A percentile compares a stretch with the other conserved stretches of the same genome.
These are phyloP conservation scores for Bubalus kerabau DNA, from an alignment of 2,113 vertebrate species.

Conservation along the genomic window DNA sequence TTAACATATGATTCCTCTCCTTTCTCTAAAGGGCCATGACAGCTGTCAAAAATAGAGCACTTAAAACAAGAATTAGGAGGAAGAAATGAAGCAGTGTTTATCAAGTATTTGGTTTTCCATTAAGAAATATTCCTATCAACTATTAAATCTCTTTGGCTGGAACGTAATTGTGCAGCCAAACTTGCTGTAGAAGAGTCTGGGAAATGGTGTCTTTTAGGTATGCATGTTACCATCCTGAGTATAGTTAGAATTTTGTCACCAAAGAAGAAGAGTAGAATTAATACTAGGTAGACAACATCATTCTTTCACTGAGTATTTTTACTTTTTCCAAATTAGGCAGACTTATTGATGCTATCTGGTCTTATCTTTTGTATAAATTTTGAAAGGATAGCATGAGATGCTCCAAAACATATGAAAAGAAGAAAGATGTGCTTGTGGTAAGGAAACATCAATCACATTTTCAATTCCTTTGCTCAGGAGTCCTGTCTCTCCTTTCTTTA, in stretches of 20 bases:
- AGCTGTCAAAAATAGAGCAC: background rate
- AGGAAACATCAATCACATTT: background rate
- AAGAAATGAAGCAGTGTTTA: background rate
- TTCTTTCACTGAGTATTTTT: background rate
- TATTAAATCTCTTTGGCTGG: background rate
- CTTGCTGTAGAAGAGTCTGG: background rate
- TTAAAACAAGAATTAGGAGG: background rate
- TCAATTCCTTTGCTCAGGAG: background rate
- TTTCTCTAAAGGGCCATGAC: background rate
- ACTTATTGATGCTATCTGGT: background rate
- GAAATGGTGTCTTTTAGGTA: background rate
- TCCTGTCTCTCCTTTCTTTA: background rate
- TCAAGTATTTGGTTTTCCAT: background rate
- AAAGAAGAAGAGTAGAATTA: background rate
- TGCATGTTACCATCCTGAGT: background rate
- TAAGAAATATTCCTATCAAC: background rate
- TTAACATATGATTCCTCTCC: background rate
- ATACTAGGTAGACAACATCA: background rate
- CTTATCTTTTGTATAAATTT: background rate
- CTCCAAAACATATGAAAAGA: background rate
- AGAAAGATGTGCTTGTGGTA: background rate
- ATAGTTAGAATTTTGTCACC: background rate
- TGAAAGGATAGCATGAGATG: background rate
- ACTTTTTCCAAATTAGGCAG: background rate
- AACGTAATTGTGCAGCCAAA: background rate